Base-by-base conservation (phyloP, 2,113 vertebrate genomes). In the Ailuropoda melanoleuca region DNA sequence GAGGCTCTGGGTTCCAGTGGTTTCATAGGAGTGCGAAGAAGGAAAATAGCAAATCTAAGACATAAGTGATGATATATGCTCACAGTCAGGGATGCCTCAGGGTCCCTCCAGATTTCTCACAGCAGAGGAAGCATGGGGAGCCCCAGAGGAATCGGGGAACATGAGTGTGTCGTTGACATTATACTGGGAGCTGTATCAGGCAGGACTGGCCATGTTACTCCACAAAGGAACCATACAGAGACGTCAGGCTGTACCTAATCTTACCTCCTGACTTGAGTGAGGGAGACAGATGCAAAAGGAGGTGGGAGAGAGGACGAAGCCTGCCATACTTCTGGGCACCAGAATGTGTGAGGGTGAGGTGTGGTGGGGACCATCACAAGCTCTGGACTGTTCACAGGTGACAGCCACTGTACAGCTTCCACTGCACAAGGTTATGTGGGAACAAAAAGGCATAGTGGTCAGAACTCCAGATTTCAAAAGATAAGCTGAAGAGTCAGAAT, bases 101-200 rank as follows among this genome's bases (percentile, higher is more conserved):
- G 50, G 17, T 55, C 91, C 89, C 82, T 75, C 82, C 31, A 81
- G 39, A 56, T 29, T 62, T 93, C 58, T 68, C 53, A 55, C 48
- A 43, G 88, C 2, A 34, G 18, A 29, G 48, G 17, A 83, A 29
- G 29, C 53, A 48, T 26, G 18, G 19, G 39, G 26, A 48, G 26
- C 0, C 56, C 58, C 75, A 0, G 3, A 70, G n/a, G 68, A 85
- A 58, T 75, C 11, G 4, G 39, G 78, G 55, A 74, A 23, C 48
- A 9, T 23, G 34, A 15, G 4, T 53, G 10, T 80, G 43, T 64
- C 56, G 8, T 12, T 39, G 60, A 58, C 43, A 0, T 26, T 48
- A 48, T 12, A 2, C 85, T 11, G 7, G 68, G 46, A 82, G 37
- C 39, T 24, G 13, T 37, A 4, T 2, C 56, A 74, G 43, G 43